Conservation (phyloP, 2,888 invertebrate species). For the Metacarcinus magister region DNA sequence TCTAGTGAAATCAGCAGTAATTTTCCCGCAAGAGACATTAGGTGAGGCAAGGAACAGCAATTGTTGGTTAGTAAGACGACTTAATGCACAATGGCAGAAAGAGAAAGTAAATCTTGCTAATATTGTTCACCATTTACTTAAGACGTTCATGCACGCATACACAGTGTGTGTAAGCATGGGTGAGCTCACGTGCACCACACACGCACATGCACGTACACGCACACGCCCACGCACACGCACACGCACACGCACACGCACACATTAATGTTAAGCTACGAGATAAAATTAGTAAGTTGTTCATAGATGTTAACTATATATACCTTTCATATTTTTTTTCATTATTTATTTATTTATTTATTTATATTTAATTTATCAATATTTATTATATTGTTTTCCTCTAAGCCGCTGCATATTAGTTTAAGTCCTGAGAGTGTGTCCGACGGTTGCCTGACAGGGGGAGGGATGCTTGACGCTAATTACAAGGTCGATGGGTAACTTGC, state of each 20-base stretch:
- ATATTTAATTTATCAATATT: not conserved
- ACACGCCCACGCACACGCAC: not conserved
- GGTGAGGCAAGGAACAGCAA: not conserved
- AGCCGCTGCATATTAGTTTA: not conserved
- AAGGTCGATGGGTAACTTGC: not conserved
- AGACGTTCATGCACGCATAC: constrained; percentile 2
- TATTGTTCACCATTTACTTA: not conserved
- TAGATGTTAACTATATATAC: not conserved
- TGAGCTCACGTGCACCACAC: not conserved
- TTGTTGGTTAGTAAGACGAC: not conserved
- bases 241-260: not conserved
- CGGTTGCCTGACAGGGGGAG: not conserved
- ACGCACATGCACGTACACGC: not conserved
- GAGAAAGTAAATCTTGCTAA: not conserved
- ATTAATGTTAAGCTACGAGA: not conserved
- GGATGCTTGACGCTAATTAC: not conserved
- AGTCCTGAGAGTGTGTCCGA: not conserved
- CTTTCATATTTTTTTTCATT: too few species aligned
- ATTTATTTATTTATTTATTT: too few species aligned
- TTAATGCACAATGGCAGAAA: not conserved
- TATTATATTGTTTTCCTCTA: not conserved
- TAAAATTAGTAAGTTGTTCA: not conserved
- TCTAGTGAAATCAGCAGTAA: not conserved
- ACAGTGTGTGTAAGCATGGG: not conserved
- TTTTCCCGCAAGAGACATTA: not conserved